phyloP scores from a whole-genome alignment of 2,113 vertebrate genomes.

The Cacatua alba region DNA sequence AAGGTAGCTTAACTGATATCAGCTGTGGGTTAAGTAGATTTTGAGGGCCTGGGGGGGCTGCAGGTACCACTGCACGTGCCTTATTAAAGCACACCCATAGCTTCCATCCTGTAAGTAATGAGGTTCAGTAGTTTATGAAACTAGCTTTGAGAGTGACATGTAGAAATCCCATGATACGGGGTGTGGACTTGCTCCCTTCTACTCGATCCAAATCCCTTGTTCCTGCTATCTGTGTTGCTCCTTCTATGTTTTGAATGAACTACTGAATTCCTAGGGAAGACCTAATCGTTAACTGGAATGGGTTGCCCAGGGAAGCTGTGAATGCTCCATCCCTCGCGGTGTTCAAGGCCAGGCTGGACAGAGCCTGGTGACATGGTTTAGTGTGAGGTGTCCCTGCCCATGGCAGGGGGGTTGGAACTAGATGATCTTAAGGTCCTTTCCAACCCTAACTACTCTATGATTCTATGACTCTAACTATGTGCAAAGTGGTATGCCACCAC shows the following conservation, averaged over 20 bases:
- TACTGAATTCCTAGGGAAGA: background rate
- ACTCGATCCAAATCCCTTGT: background rate
- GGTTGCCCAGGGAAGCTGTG: no score
- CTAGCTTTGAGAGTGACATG: background rate
- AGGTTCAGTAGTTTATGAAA: background rate
- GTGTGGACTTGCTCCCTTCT: background rate
- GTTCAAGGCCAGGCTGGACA: no score
- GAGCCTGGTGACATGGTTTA: no score
- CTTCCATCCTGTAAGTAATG: background rate
- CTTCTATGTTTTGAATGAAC: background rate
- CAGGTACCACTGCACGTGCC: background rate
- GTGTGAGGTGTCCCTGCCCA: no score
- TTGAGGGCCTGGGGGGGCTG: no score
- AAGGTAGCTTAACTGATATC: background rate
- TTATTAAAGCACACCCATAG: background rate
- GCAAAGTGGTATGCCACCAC: background rate
- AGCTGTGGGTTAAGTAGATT: background rate
- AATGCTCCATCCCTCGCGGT: no score
- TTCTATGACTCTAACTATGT: no score
- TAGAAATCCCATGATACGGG: accelerated
- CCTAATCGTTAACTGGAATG: no score
- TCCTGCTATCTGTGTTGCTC: background rate
- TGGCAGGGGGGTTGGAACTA: no score
- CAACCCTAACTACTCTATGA: no score
- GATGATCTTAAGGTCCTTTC: no score